Evolutionary conservation across 2,888 invertebrate genomes (phyloP), one percentile per base, ranked within the genome.

Genomic region (Zaprionus bogoriensis): DNA sequence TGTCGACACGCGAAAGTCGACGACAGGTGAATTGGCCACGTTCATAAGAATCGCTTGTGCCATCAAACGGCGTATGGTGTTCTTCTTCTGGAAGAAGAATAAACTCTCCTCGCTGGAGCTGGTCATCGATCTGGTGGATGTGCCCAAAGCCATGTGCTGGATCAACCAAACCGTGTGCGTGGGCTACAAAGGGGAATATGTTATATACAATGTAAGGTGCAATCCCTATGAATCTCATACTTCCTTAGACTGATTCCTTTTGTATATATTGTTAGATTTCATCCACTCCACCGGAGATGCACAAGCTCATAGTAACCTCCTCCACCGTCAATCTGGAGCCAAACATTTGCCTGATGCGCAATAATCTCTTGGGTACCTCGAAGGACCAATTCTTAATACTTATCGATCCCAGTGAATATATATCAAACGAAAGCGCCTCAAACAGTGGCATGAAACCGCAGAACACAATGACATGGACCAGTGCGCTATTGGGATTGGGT

Each of bases 21-120:
- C 94, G 42, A 95, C 95, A n/a, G 97, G 97, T 1, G 94, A 95
- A 83, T 93, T 94, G 27, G 94, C 94, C 66, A 93, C 95, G 2
- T 93, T 95, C 10, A 94, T 98, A n/a, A 93, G 96, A 41, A 92
- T 99, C 71, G 97, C 97, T 88, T 97, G 98, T 19, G 97, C 95
- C 19, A 97, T 98, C 0, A 95, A 96, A 88, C 93, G 96, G 80
- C 95, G 95, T 90, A 91, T 98, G 6, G 96, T 97, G 88, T 91
- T 98, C 12, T 98, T 95, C 90, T 96, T 95, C 88, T 98, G 97
- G 93, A 98, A 97, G 89, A 94, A 95, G 84, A 94, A 96, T 84
- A 66, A 68, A 2, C 69, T 90, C 1, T 93, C 94, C 76, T 97
- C 98, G 86, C 92, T 95, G 67, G 93, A 95, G 67, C 92, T 95